Percentiles rank a stretch among this genome's conserved stretches.
These are phyloP conservation scores for Acrocyrtus sp. DNA, from an alignment of 2,888 invertebrate species.

Conservation along the genomic window DNA sequence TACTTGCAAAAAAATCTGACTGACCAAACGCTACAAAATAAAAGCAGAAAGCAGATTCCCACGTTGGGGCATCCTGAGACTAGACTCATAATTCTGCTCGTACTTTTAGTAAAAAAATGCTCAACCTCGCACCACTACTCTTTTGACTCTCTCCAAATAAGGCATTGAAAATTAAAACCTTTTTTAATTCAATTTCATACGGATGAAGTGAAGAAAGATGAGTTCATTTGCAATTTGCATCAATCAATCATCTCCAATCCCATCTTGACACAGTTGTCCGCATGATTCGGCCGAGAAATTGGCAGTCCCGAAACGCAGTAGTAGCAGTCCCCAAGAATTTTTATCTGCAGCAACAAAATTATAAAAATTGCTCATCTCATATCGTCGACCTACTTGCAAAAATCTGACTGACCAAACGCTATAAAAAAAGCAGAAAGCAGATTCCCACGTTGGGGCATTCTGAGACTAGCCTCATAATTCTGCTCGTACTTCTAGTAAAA, in stretches of 20 bases:
- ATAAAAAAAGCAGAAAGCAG: not conserved
- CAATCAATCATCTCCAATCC: conserved; percentile 75
- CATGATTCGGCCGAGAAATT: conserved; percentile 91
- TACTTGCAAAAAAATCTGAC: too few relatives aligned
- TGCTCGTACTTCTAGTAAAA: too few relatives aligned
- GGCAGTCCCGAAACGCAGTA: conserved; percentile 95
- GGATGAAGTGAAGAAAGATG: not conserved
- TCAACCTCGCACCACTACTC: too few relatives aligned
- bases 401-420: not conserved
- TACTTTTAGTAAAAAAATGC: too few relatives aligned
- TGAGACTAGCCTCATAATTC: too few relatives aligned
- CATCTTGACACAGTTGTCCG: conserved; percentile 96
- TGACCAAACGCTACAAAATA: conserved; percentile 78
- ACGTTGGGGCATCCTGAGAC: too few relatives aligned
- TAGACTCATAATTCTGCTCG: too few relatives aligned
- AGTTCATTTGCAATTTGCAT: not conserved
- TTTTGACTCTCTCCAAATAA: not conserved
- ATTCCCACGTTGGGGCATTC: not conserved
- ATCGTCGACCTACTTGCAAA: too few relatives aligned
- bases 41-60: conserved; percentile 64
- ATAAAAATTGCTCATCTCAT: too few relatives aligned
- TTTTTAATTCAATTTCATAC: too few relatives aligned
- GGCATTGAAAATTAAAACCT: not conserved
- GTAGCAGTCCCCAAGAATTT: conserved; percentile 96
- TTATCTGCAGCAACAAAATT: too few relatives aligned